Evolutionary conservation across 2,797 vertebrate genomes (phyloP), one percentile per base, ranked within the genome.

Genomic region (Eptatretus atami): DNA sequence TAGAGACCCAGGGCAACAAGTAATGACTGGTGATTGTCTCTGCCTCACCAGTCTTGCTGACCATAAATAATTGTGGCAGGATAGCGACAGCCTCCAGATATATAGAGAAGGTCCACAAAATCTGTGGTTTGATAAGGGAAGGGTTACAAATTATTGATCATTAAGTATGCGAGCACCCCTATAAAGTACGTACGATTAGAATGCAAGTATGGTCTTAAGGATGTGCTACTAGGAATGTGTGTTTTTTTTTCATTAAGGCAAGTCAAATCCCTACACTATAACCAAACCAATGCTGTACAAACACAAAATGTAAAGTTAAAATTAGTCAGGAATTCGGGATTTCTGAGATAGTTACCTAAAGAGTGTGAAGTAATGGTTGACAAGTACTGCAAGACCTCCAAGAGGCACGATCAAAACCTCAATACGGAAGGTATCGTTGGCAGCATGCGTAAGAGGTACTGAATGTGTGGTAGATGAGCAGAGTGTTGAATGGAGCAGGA

Each of bases 1-100:
- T 95, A 95, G 71, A 95, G 81, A 64, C 88, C 88, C 73, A 93
- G 69, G 76, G 90, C 93, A 76, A 95, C 72, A 95, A 79, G 68
- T 95, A 95, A 74, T 94, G 87, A 64, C 86, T 94, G 71, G 88
- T 95, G 78, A 95, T 94, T 75, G 86, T 95, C 76, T 94, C 88
- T 0, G 87, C 88, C 77, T 95, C 88, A 2, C 88, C 88, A 0
- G 88, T 95, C 80, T 94, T 95, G 72, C 87, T 94, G 74, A 95
- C 92, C 86, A 95, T 88, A 70, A 95, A 95, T 24, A 95, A 85
- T 69, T 95, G 88, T 5, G 88, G 88, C 54, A 95, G 78, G 74
- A 94, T 95, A 67, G 87, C 79, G 71, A 94, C 88, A 0, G 88
- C 92, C 71, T 95, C 88, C 68, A 95, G 71, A 70, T 95, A 95